Evolutionary conservation across 2,113 vertebrate genomes (phyloP).

Genomic region (Albula glossodonta): DNA sequence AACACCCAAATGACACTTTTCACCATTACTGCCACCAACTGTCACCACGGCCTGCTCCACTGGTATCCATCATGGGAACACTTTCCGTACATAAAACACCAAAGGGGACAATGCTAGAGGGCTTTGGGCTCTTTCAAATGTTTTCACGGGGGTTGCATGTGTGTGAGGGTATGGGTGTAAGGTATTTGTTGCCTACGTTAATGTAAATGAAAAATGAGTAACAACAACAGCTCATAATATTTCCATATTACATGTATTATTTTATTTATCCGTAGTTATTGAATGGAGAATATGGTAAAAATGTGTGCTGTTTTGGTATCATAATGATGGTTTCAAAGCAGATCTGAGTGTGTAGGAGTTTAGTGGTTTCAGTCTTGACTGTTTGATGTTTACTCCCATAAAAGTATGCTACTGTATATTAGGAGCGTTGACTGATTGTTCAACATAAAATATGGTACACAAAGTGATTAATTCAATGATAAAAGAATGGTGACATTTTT

Average conservation of each 20-base stretch:
- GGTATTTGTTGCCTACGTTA: no score
- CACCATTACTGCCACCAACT: not conserved
- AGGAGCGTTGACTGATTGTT: not conserved
- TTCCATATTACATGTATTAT: no score
- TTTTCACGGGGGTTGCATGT: not conserved
- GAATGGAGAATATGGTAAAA: no score
- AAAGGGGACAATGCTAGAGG: not conserved
- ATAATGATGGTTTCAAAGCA: no score
- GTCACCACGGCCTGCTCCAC: slow-evolving; percentile 1
- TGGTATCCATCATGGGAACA: not conserved
- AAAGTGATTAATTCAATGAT: not conserved
- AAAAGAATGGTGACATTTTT: not conserved
- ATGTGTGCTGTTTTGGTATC: no score
- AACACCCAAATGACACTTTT: not conserved
- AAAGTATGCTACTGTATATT: not conserved
- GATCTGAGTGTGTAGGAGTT: not conserved
- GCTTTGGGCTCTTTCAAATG: not conserved
- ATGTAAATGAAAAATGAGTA: no score
- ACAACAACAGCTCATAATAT: no score
- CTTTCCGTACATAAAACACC: not conserved
- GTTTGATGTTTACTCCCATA: not conserved
- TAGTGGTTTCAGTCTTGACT: not conserved
- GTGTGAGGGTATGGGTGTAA: no score
- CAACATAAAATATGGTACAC: not conserved
- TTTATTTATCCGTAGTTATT: no score